Evolutionary conservation across 2,888 invertebrate species (phyloP).

Genomic region (Caenorhabditis sp.): DNA sequence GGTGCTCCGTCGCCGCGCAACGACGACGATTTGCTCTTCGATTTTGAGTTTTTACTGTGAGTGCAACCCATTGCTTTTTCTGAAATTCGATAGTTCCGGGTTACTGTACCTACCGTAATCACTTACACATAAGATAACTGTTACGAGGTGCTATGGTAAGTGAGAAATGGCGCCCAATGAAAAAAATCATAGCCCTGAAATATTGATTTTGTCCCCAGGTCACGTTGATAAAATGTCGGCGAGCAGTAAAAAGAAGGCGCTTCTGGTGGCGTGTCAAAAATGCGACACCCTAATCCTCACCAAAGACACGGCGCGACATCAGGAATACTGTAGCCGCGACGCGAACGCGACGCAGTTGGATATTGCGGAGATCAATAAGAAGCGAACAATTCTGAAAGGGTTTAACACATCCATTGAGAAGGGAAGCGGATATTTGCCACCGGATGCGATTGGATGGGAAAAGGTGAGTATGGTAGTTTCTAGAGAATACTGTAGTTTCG

Average conservation of each 20-base stretch:
- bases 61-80: slow-evolving; percentile 38
- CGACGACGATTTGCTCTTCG: slow-evolving; percentile 16
- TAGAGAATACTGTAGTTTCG: background rate
- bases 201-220: background rate
- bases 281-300: slow-evolving; percentile 21
- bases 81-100: too few species aligned
- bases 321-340: slow-evolving; percentile 27
- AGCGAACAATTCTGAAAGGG: slow-evolving; percentile 2
- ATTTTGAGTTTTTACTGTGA: slow-evolving; percentile 43
- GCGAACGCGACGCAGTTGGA: slow-evolving; percentile 10
- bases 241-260: slow-evolving; percentile 33
- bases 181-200: too few species aligned
- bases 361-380: background rate
- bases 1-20: background rate
- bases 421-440: slow-evolving; percentile 27
- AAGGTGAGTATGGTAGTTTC: slow-evolving; percentile 8
- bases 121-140: background rate
- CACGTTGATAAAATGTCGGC: slow-evolving; percentile 16
- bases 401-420: slow-evolving; percentile 27
- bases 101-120: too few species aligned
- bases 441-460: slow-evolving; percentile 50
- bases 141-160: background rate
- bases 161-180: slow-evolving; percentile 3
- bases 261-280: slow-evolving; percentile 18
- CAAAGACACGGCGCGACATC: slow-evolving; percentile 33